Base-by-base conservation (phyloP, 35 echinoderm and acorn worm species). In the Apostichopus californicus region DNA sequence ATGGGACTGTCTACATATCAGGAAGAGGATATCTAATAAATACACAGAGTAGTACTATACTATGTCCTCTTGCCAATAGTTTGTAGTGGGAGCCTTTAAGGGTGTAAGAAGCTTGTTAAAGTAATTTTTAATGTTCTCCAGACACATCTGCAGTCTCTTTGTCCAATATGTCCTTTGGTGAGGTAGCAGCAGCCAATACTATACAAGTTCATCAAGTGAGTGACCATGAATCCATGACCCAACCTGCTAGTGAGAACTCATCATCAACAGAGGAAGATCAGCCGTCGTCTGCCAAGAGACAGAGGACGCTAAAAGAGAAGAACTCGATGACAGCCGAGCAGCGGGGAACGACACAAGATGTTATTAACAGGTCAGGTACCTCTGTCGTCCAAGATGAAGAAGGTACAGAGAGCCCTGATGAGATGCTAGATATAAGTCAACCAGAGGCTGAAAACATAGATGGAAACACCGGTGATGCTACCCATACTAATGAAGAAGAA, bases 171-270 rank as follows among this genome's bases (percentile, higher is more conserved):
- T 22, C 64, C 6, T 15, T 87, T 12, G 64, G 64, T n/a, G 86
- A 87, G 25, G 86, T 87, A 57, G 86, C 86, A 58, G 86, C 57
- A 87, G 57, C 57, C 13, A 87, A 87, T 10, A 87, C 86, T 25
- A 34, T 87, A 52, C 86, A 61, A 55, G 46, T 87, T 2, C 15
- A 87, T 55, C 57, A 87, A 20, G 59, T 12, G 52, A 55, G 52
- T 87, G 21, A 22, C 8, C 64, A 5, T 22, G 11, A 87, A 4
- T 57, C 34, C 8, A 14, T 24, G 14, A 46, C 55, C 10, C 15
- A 82, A 53, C 34, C 26, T 53, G 34, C 46, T n/a, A 52, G 34
- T n/a, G 80, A 82, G 46, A 46, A 15, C 55, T 82, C 52, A 80
- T 12, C 52, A 28, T 17, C 22, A 80, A 22, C 12, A 17, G 22